A percentile compares a stretch with the other conserved stretches of the same genome.
These are phyloP conservation scores for Gymnogyps californianus DNA, from an alignment of 2,113 vertebrate genomes.

Conservation along the genomic window DNA sequence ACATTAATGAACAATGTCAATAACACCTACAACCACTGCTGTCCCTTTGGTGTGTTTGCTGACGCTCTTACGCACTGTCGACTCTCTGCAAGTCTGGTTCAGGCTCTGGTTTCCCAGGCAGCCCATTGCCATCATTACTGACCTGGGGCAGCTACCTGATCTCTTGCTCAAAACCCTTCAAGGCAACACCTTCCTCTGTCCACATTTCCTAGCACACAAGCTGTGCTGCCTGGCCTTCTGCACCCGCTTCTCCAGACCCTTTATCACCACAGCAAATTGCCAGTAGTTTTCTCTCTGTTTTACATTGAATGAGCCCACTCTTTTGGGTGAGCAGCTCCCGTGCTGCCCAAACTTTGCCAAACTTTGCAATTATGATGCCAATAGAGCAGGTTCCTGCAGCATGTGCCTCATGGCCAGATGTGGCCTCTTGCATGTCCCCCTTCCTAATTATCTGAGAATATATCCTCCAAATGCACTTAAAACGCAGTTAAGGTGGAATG, in stretches of 20 bases:
- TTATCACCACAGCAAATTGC: not conserved
- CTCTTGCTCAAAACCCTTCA: not conserved
- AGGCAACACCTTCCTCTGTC: not conserved
- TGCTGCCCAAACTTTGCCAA: not conserved
- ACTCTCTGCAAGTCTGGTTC: not conserved
- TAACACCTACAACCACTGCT: not conserved
- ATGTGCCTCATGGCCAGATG: not conserved
- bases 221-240: not conserved
- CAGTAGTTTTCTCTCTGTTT: not conserved
- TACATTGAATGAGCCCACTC: accelerated
- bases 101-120: not conserved
- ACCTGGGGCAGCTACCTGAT: no score
- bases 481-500: not conserved
- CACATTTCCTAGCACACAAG: not conserved
- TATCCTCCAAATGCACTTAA: not conserved
- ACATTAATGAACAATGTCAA: not conserved
- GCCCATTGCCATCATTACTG: not conserved
- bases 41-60: not conserved
- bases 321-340: not conserved
- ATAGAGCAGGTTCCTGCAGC: not conserved
- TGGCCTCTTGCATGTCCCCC: not conserved
- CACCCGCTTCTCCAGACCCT: not conserved
- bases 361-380: not conserved
- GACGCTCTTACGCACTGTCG: accelerated
- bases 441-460: not conserved